Evolutionary conservation across 2,113 vertebrate species (phyloP).

Genomic region (Chaetops frenatus): DNA sequence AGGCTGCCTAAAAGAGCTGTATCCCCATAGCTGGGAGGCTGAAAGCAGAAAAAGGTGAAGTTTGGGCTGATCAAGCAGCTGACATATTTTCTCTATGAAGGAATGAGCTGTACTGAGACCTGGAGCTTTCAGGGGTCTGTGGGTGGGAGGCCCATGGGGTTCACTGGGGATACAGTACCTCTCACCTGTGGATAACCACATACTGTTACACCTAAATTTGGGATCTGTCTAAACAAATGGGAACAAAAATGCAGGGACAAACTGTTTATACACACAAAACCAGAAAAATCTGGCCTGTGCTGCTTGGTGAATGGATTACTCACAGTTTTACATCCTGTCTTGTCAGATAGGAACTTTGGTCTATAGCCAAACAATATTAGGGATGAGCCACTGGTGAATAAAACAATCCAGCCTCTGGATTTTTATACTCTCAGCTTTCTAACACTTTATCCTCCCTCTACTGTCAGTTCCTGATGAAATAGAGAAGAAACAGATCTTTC

Average conservation of each 20-base stretch:
- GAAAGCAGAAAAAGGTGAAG: neutral
- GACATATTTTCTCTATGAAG: neutral
- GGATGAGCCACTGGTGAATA: slow-evolving; percentile 26
- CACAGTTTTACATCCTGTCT: neutral
- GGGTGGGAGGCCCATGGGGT: neutral
- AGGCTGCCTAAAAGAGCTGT: neutral
- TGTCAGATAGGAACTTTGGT: slow-evolving; percentile 13
- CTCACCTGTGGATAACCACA: neutral
- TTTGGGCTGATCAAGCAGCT: neutral
- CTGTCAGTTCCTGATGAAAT: neutral
- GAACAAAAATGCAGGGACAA: neutral
- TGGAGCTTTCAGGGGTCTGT: neutral
- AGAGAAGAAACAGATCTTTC: neutral
- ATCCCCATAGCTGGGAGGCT: neutral
- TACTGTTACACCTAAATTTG: neutral
- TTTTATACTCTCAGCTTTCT: neutral
- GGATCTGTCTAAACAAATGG: neutral
- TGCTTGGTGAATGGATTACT: neutral
- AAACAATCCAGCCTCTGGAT: neutral
- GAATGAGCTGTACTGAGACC: neutral
- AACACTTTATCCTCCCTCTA: neutral
- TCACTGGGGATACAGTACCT: neutral
- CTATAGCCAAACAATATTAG: neutral
- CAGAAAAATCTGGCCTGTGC: neutral
- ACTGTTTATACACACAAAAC: neutral